Conservation (phyloP, 2,113 vertebrate species). For the Salvelinus namaycush region DNA sequence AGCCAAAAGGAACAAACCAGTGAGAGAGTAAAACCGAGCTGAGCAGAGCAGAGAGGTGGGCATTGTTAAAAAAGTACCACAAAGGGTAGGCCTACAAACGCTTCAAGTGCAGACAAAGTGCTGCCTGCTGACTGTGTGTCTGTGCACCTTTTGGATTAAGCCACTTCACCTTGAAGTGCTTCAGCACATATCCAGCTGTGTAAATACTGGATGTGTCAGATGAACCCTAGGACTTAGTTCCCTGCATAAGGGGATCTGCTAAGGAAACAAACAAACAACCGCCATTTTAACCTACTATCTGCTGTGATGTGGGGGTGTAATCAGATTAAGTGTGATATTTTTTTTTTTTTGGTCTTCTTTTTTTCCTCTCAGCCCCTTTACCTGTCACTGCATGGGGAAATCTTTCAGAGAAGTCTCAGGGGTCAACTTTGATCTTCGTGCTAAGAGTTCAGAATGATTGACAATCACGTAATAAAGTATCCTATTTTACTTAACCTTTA, state of each 20-base stretch:
- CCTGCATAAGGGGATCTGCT: slow-evolving; percentile 63
- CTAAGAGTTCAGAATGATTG: neutral
- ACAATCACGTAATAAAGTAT: neutral
- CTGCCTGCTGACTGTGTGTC: neutral
- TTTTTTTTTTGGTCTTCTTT: slow-evolving; percentile 53
- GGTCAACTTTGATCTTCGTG: neutral
- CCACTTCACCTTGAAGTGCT: slow-evolving; percentile 51
- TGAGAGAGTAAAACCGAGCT: no score
- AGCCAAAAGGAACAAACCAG: slow-evolving; percentile 2
- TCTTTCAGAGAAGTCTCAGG: neutral
- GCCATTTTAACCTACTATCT: slow-evolving; percentile 51
- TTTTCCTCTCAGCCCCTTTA: slow-evolving; percentile 51
- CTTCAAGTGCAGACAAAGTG: neutral
- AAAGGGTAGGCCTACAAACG: slow-evolving; percentile 19
- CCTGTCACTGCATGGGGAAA: slow-evolving; percentile 46
- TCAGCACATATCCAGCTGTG: slow-evolving; percentile 69
- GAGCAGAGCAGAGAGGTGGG: slow-evolving; percentile 23
- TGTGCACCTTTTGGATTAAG: slow-evolving; percentile 29
- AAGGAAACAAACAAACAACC: slow-evolving; percentile 70
- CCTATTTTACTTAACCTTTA: no score
- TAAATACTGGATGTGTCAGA: slow-evolving; percentile 67
- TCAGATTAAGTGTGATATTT: slow-evolving; percentile 44
- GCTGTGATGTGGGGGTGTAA: slow-evolving; percentile 41
- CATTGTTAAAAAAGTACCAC: slow-evolving; percentile 8
- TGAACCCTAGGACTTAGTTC: slow-evolving; percentile 44